A percentile compares a stretch with the other conserved stretches of the same genome.
phyloP scores from a whole-genome alignment of 2,113 vertebrate species.

The Prionailurus viverrinus region DNA sequence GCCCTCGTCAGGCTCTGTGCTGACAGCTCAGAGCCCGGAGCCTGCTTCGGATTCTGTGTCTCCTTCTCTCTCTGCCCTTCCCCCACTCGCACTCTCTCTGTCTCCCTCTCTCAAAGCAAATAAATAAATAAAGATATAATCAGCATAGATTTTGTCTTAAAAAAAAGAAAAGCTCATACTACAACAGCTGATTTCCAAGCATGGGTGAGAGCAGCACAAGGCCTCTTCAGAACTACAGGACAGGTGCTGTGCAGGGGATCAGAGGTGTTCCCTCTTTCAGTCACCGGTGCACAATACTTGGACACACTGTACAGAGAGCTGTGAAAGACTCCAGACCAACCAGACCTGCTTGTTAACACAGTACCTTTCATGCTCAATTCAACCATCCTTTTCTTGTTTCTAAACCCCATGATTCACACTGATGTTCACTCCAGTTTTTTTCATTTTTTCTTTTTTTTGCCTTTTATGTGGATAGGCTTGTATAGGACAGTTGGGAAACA shows the following conservation, averaged over 20 bases:
- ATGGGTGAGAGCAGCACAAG: background rate
- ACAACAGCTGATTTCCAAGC: background rate
- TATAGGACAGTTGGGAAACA: slow-evolving; percentile 29
- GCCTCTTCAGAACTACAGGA: background rate
- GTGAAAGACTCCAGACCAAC: background rate
- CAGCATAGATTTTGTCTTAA: background rate
- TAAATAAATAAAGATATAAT: background rate
- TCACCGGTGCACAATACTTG: background rate
- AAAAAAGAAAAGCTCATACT: background rate
- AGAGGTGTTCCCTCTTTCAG: background rate
- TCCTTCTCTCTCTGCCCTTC: no score
- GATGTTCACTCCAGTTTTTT: background rate
- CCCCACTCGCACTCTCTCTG: no score
- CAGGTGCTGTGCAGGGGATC: background rate
- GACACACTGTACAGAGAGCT: background rate
- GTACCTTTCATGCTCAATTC: background rate
- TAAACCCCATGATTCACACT: background rate
- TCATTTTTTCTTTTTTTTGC: background rate
- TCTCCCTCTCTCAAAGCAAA: no score
- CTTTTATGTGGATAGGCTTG: background rate
- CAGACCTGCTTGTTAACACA: rapidly evolving
- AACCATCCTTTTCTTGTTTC: background rate
- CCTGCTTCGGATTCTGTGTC: no score
- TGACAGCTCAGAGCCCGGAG: no score
- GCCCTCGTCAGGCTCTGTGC: no score